Base-by-base conservation (phyloP, 2,888 invertebrate species). In the Microdon myrmicae region DNA sequence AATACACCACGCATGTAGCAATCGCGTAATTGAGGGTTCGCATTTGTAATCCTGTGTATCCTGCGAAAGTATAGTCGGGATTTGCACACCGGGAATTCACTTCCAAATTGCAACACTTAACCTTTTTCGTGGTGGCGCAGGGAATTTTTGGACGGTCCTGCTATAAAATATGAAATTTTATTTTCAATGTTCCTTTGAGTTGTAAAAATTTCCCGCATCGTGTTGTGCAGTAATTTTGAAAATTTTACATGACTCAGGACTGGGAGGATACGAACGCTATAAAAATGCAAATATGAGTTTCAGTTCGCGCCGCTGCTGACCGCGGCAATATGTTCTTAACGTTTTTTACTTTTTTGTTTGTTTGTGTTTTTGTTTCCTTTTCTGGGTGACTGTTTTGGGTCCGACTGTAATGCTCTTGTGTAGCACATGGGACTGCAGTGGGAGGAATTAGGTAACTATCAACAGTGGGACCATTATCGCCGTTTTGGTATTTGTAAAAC, bases 151-250 rank as follows among this genome's bases (percentile, higher is more conserved):
- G 17, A 19, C 10, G 13, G 12, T 47, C 47, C 48, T 48, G 49
- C 56, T 41, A 51, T 64, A 55, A 64, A 56, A 56, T 64, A 47
- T 51, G 45, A 41, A 64, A 64, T 56, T 56, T 56, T 45, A 56
- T 64, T 56, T 64, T 45, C 29, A 5, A 13, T 45, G 22, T 49
- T 51, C 49, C 44, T 56, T 64, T 56, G 56, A 64, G 61, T 26
- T 56, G 61, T 56, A 51, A 51, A 61, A 64, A 64, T 35, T 47
- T 25, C 32, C 56, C 26, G 23, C 56, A 64, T 64, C 61, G 51
- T 56, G 61, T 49, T 56, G 51, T 44, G 35, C 9, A 60, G 51
- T 45, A 47, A 56, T 64, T 51, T 64, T 64, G 61, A 56, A 64
- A n/a, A 64, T 64, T 61, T 47, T 41, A 41, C 56, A 56, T 45